Base-by-base conservation (phyloP, 2,797 vertebrate species). In the Uromys caudimaculatus region DNA sequence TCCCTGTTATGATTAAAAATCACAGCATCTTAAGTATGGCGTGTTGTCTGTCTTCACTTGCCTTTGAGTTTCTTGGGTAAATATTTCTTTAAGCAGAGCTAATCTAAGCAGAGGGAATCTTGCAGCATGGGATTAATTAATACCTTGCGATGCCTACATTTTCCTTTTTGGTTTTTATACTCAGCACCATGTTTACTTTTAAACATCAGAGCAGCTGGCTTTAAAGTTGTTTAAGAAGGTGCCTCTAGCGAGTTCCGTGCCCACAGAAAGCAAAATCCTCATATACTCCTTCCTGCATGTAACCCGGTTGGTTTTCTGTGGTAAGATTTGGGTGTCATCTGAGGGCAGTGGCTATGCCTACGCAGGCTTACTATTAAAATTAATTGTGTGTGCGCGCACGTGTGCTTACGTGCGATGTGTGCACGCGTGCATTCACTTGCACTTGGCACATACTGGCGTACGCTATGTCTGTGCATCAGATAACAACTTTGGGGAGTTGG, bases 31-130 rank as follows among this genome's bases (percentile, higher is more conserved):
- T 76, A 77, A 52, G 8, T 76, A n/a, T 1, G 24, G 52, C 3
- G 1, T 24, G 52, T 24, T 12, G 79, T 93, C 93, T 92, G 21
- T 87, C 90, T 86, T 71, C 89, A 56, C 44, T 92, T 67, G 81
- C 60, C 94, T 86, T 86, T 95, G 91, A 79, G 89, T 95, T 93
- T 93, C 97, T 90, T 85, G 95, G 86, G 71, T 78, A 96, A 93
- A 85, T 89, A 78, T 75, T 93, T 96, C 95, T 92, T 89, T 92
- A 95, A 94, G 95, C 87, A 50, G 84, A 84, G 93, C 84, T 90
- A 95, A 93, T 96, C 88, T 93, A 67, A 88, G 76, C 88, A 95
- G 95, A 87, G 90, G 94, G 84, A 73, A 50, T 69, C 71, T 88
- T 60, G 58, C 73, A 69, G 91, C 84, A 32, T 54, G 93, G 94